Conservation (phyloP, 2,113 vertebrate genomes). For the Mus spicilegus region DNA sequence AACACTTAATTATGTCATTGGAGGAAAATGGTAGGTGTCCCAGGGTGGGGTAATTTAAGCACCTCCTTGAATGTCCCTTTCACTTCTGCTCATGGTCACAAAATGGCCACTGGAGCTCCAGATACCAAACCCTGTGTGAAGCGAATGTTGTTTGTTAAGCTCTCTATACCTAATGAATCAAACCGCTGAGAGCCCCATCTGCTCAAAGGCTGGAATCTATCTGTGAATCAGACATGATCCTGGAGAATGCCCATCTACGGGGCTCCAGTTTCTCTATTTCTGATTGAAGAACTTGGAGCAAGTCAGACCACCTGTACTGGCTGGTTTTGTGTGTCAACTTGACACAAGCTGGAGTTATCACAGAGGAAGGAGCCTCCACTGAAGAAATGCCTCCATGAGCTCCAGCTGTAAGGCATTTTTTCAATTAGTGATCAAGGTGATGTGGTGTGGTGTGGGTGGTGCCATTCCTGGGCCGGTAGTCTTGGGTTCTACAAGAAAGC, state of each 20-base stretch:
- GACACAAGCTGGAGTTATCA: no score
- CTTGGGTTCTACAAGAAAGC: no score
- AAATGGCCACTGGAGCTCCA: not conserved
- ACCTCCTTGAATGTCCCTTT: not conserved
- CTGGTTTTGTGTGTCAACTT: no score
- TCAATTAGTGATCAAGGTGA: no score
- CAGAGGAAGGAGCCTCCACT: no score
- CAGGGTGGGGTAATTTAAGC: not conserved
- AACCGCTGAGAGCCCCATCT: not conserved
- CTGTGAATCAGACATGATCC: not conserved
- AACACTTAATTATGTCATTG: not conserved
- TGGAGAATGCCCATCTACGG: rapidly evolving
- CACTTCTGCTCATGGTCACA: not conserved
- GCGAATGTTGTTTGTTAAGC: not conserved
- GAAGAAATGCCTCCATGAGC: no score
- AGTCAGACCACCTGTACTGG: not conserved
- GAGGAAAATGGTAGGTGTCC: not conserved
- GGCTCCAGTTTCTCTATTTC: not conserved
- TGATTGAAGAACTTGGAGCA: not conserved
- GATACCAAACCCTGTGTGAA: not conserved
- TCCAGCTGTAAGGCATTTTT: no score
- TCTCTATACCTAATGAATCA: not conserved
- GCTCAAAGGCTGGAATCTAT: not conserved
- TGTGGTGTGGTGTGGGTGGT: no score
- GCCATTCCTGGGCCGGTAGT: no score